Percentiles rank a stretch among this genome's conserved stretches.
Evolutionary conservation across 2,888 invertebrate species (phyloP).

Genomic region (Agriopis marginaria): DNA sequence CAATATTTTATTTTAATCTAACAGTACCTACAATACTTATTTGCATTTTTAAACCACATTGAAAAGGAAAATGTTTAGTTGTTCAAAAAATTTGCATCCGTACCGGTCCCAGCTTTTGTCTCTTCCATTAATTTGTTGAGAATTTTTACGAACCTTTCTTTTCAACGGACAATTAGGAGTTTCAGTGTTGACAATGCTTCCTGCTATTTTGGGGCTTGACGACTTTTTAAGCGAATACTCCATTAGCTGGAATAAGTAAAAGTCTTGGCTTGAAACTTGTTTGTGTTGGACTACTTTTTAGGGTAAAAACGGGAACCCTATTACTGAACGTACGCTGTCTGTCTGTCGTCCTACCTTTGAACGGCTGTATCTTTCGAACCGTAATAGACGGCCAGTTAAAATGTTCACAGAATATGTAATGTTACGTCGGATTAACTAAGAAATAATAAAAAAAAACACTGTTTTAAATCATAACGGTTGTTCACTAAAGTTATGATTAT

Average conservation of each 20-base stretch:
- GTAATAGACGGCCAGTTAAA: too few species aligned
- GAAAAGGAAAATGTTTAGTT: constrained; percentile 74
- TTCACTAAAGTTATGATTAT: too few species aligned
- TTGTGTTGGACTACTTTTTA: too few species aligned
- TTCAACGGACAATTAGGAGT: constrained; percentile 50
- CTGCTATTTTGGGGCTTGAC: constrained; percentile 27
- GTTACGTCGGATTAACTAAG: too few species aligned
- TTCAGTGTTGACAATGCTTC: constrained; percentile 36
- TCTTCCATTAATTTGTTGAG: constrained; percentile 59
- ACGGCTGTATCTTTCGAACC: too few species aligned
- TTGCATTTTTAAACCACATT: constrained; percentile 46
- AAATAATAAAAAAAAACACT: too few species aligned
- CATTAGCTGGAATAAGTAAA: constrained; percentile 12
- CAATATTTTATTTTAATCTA: constrained; percentile 13
- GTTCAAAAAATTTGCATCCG: constrained; percentile 71
- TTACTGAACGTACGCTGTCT: too few species aligned
- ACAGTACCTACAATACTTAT: constrained; percentile 17
- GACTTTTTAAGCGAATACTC: constrained; percentile 21
- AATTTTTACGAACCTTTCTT: constrained; percentile 52
- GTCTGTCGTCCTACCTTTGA: too few species aligned
- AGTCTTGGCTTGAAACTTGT: neutral
- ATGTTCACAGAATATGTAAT: too few species aligned
- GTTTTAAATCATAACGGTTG: too few species aligned
- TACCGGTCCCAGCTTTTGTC: constrained; percentile 56
- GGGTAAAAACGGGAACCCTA: too few species aligned